Base-by-base conservation (phyloP, 2,797 vertebrate species). In the Orestias chungarensis region DNA sequence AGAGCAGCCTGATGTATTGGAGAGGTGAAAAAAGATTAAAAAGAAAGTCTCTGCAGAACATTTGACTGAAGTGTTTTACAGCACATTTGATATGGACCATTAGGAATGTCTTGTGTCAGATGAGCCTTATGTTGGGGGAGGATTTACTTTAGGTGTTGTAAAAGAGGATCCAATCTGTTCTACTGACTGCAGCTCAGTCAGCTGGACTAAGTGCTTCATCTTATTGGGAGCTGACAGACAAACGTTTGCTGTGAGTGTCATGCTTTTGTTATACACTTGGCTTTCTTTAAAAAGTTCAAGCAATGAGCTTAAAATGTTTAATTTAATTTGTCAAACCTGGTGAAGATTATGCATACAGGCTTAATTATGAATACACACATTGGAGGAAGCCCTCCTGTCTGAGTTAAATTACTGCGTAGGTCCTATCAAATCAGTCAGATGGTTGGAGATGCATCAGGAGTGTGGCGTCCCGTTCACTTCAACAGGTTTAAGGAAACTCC, bases 61-160 rank as follows among this genome's bases (percentile, higher is more conserved):
- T 86, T 75, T 74, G 66, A 47, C 64, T 73, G 62, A 71, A 55
- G 23, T 68, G 71, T 78, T 79, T 80, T 82, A 54, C n/a, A 33
- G 67, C 25, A 57, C 31, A 65, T 82, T 78, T 67, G 81, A 69
- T 66, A 54, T 20, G 17, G 67, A 67, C 43, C 62, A 38, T 57
- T 46, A 59, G 79, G 75, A 76, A 78, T 75, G 38, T 74, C 74
- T 83, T 46, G 29, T 70, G 71, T 73, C 55, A 76, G 78, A 79
- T 76, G 42, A 68, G 50, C 70, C 85, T 83, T 78, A 82, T 79
- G 79, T 79, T n/a, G 61, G 52, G 62, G 74, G 80, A 78, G 75
- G 76, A 80, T 73, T 71, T 43, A 25, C 65, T 62, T 81, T 75
- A 77, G 73, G 75, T 64, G 73, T 71, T 55, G 59, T 40, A 62